phyloP scores from a whole-genome alignment of 2,113 vertebrate species.

The Vulpes lagopus region DNA sequence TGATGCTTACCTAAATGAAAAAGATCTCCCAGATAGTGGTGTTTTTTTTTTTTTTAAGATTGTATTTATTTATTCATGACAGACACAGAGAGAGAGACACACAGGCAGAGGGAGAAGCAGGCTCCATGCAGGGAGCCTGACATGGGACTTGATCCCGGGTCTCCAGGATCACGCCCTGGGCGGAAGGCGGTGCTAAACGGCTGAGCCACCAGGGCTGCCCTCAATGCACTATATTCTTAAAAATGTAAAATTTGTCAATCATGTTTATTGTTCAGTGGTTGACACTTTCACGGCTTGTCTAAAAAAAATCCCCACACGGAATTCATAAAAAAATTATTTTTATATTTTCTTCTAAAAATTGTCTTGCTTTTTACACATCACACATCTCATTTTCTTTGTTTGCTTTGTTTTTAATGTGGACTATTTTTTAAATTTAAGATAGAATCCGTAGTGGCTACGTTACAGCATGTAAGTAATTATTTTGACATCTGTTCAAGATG shows the following conservation, averaged over 20 bases:
- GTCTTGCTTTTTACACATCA: neutral
- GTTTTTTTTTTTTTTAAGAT: neutral
- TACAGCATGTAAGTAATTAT: neutral
- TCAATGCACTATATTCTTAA: neutral
- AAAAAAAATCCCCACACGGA: neutral
- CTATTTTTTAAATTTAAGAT: conserved; percentile 4
- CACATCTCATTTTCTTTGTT: neutral
- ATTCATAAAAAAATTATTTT: neutral
- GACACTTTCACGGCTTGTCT: neutral
- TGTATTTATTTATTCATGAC: too few relatives aligned
- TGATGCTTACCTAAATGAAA: neutral
- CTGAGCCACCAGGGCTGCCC: too few relatives aligned
- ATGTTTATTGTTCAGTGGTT: neutral
- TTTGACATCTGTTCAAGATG: conserved; percentile 2
- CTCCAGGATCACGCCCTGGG: too few relatives aligned
- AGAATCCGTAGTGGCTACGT: neutral
- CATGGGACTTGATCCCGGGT: too few relatives aligned
- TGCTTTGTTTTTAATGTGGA: neutral
- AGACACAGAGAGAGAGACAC: too few relatives aligned
- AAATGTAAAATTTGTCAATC: neutral
- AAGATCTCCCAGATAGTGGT: neutral
- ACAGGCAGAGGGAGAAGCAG: too few relatives aligned
- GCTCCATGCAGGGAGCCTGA: too few relatives aligned
- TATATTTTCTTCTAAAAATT: neutral
- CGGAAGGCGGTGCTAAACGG: too few relatives aligned